These are phyloP conservation scores for Chlorodrepanis virens DNA, from an alignment of 2,113 vertebrate genomes.

Conservation along the genomic window DNA sequence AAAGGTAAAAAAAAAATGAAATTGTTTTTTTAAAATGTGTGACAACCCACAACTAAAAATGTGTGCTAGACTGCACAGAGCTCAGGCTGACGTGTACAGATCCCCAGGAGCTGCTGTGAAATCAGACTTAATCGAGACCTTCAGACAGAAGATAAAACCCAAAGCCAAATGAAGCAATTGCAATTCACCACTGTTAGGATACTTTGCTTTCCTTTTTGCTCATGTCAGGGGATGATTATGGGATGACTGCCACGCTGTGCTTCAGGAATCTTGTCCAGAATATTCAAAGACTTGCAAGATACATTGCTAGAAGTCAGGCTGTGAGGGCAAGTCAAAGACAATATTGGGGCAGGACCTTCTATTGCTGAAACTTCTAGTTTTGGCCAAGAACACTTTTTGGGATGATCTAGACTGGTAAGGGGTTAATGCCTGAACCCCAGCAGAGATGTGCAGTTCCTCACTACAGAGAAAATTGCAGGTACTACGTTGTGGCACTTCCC, in stretches of 20 bases:
- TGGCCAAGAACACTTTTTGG: neutral
- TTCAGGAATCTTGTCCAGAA: neutral
- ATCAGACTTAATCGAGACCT: neutral
- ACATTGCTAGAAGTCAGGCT: neutral
- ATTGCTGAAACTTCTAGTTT: neutral
- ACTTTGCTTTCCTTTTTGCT: neutral
- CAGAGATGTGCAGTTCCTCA: neutral
- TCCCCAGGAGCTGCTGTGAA: neutral
- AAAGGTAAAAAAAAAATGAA: slow-evolving; percentile 77
- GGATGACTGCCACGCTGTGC: neutral
- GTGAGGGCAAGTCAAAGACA: rapidly evolving
- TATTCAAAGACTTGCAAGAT: neutral
- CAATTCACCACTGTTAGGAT: neutral
- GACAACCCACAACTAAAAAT: neutral
- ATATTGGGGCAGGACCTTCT: neutral
- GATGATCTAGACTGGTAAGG: neutral
- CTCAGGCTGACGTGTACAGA: neutral
- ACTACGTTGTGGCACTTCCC: neutral
- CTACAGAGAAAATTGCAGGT: neutral
- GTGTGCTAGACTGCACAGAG: too few relatives aligned
- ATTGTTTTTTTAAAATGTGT: neutral
- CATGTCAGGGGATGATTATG: neutral
- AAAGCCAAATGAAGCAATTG: neutral
- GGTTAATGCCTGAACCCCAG: neutral
- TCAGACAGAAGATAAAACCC: neutral